Conservation (phyloP, 2,113 vertebrate species). For the Ondatra zibethicus region DNA sequence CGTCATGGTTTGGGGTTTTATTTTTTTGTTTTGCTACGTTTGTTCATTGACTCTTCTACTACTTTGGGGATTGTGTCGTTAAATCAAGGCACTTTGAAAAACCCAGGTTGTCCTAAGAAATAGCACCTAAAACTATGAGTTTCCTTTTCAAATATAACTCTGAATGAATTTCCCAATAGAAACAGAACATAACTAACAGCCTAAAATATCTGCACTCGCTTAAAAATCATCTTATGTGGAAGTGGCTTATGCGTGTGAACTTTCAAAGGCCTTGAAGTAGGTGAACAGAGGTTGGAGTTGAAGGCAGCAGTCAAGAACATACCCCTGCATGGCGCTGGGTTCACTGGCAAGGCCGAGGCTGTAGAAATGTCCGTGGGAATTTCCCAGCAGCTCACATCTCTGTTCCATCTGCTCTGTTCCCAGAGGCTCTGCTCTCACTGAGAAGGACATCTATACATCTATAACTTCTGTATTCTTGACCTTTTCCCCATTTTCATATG, state of each 20-base stretch:
- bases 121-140: background rate
- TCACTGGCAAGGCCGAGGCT: background rate
- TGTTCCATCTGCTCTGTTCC: background rate
- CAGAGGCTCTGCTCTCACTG: background rate
- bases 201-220: background rate
- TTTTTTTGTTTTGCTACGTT: background rate
- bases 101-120: background rate
- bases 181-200: background rate
- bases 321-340: background rate
- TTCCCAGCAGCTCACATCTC: background rate
- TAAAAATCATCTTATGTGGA: background rate
- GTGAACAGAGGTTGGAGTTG: background rate
- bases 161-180: background rate
- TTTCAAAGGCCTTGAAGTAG: background rate
- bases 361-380: background rate
- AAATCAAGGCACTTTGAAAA: conserved; percentile 14
- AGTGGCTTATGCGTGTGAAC: background rate
- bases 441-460: no score
- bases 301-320: background rate
- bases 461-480: background rate
- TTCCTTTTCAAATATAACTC: background rate
- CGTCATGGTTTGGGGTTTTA: background rate
- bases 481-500: background rate
- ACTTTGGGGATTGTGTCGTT: background rate
- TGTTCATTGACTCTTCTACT: background rate